A percentile compares a stretch with the other conserved stretches of the same genome.
These are phyloP conservation scores for Percopsis omiscomaycus DNA, from an alignment of 2,797 vertebrate species.

Conservation along the genomic window DNA sequence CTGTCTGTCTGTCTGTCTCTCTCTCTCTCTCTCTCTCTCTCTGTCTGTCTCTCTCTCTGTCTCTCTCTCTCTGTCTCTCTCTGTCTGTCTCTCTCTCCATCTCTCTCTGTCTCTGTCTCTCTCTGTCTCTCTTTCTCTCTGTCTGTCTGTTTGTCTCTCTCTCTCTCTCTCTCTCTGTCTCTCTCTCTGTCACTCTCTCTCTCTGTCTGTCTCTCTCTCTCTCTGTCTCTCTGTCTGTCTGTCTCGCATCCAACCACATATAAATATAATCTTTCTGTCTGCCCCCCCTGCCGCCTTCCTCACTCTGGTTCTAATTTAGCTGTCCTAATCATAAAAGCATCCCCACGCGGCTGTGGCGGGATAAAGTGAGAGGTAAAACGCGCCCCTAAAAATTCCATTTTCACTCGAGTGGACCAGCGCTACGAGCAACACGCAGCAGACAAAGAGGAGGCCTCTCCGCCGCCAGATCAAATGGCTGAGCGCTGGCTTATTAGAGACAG, in stretches of 20 bases:
- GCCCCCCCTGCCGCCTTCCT: constrained; percentile 3
- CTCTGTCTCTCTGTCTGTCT: neutral
- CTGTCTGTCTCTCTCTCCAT: neutral
- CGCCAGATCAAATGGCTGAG: constrained; percentile 61
- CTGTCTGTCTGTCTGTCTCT: neutral
- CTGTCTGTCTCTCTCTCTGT: neutral
- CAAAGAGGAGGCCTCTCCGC: constrained; percentile 44
- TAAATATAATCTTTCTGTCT: neutral
- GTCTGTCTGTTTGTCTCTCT: neutral
- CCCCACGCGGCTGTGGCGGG: constrained; percentile 55
- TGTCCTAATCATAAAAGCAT: constrained; percentile 74
- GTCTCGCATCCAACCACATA: neutral
- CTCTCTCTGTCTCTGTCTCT: neutral
- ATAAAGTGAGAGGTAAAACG: constrained; percentile 69
- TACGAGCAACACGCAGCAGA: constrained; percentile 53
- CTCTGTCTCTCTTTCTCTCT: neutral
- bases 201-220: neutral
- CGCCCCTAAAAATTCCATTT: constrained; percentile 69
- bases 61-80: neutral
- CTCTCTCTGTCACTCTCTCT: neutral
- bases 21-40: neutral
- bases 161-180: neutral
- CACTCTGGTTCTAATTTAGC: constrained; percentile 71
- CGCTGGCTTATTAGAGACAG: constrained; percentile 57
- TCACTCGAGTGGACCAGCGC: constrained; percentile 68